Base-by-base conservation (phyloP, 2,888 invertebrate genomes). In the Odontocolon sp. region DNA sequence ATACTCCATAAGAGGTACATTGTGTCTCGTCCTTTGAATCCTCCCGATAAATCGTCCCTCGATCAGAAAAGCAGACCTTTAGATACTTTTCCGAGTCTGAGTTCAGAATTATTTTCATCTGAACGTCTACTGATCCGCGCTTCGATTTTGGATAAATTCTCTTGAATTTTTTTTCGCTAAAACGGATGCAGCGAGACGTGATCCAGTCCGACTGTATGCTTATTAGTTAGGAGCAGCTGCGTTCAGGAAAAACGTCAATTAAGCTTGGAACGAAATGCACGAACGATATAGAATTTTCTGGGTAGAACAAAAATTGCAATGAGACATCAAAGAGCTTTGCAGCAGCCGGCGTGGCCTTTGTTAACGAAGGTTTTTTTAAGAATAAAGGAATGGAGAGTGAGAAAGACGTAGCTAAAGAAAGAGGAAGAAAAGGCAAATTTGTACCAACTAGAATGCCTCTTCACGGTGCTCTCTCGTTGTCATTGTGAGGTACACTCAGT, bases 271-370 rank as follows among this genome's bases (percentile, higher is more conserved):
- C 31, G 33, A 52, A 61, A 61, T 54, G 50, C 18, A 66, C 14
- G 42, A 61, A 59, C 42, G 50, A 57, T 38, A 16, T 18, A 42
- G 14, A 59, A 59, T 67, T 45, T 16, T 33, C 26, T 36, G 8
- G 40, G 50, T 64, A 38, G 69, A 69, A 36, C 14, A 16, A 33
- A 45, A 42, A 64, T 38, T 66, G 26, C 14, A 33, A 64, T 50
- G 54, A 69, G 38, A 61, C 64, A 45, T 56, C 61, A 75, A 57
- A 63, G 61, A 64, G 57, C 40, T 47, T 38, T 14, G 23, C 26
- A 61, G 14, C 61, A 42, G 47, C 28, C 45, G 33, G 40, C 56
- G 18, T 31, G 57, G 40, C 57, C 68, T 63, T 74, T 63, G 74
- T 69, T 57, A 40, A 11, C 23, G 16, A 26, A 38, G 9, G 42